Conservation (phyloP, 2,888 invertebrate genomes). For the Zhuqinia jingwanae region DNA sequence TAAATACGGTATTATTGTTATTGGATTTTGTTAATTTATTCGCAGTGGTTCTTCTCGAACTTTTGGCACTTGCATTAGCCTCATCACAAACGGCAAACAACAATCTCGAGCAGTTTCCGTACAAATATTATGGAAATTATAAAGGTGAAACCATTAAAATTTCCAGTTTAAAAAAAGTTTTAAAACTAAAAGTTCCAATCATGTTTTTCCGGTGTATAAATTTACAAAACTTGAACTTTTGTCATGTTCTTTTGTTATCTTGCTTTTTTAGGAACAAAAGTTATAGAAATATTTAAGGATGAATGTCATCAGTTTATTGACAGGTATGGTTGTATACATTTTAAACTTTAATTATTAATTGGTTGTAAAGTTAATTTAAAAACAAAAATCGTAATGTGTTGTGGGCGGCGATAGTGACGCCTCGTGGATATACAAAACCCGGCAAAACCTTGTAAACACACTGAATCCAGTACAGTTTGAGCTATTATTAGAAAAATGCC, state of each 20-base stretch:
- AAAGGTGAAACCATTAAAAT: conserved; percentile 45
- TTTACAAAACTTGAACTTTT: too few species aligned
- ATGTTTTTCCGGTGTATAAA: too few species aligned
- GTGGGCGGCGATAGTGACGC: conserved; percentile 69
- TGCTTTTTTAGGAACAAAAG: conserved; percentile 9
- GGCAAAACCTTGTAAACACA: conserved; percentile 62
- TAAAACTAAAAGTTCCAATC: too few species aligned
- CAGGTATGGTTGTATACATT: conserved; percentile 35
- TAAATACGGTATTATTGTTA: too few species aligned
- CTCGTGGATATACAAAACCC: conserved; percentile 71
- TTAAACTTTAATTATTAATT: neutral
- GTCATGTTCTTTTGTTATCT: neutral
- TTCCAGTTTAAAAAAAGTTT: too few species aligned
- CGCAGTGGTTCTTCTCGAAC: conserved; percentile 63
- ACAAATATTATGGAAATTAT: conserved; percentile 49
- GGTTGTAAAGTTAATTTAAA: too few species aligned
- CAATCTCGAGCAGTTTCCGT: neutral
- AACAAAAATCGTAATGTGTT: neutral
- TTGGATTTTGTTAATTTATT: neutral
- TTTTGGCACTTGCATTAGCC: conserved; percentile 55
- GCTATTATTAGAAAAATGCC: conserved; percentile 75
- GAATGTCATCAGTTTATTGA: conserved; percentile 58
- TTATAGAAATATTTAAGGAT: conserved; percentile 54
- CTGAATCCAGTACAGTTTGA: conserved; percentile 77
- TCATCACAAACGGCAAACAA: conserved; percentile 28